Base-by-base conservation (phyloP, 1,140 invertebrate genomes). In the Caenorhabditis elegans region DNA sequence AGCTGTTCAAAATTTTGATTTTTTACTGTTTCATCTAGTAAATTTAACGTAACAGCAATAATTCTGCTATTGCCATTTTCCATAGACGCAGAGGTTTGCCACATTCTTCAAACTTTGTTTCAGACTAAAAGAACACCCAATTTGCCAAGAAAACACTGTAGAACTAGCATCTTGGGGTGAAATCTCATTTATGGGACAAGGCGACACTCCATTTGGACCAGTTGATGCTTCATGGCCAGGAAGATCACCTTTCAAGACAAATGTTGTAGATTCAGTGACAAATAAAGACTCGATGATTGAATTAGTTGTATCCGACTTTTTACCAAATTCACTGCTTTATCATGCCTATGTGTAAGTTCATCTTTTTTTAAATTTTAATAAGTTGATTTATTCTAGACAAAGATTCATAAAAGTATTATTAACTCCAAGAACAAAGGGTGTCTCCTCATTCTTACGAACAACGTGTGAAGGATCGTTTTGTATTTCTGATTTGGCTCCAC, bases 241-340 rank as follows among this genome's bases (percentile, higher is more conserved):
- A 15, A 65, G 19, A 34, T 48, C 78, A 22, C 36, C 51, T 31
- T 49, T 80, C 43, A 43, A 70, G 53, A 28, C 65, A 80, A 47
- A 83, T 77, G n/a, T 43, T 0, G 80, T 39, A 26, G 24, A 83
- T 55, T 31, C 47, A 4, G 53, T 70, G 47, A 47, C 28, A 19
- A 55, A 65, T 75, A 43, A 80, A 26, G 46, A 60, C 13, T 48
- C 79, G n/a, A 83, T 83, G 82, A 13, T 83, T 2, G 79, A 53
- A 17, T 24, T 85, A 13, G 31, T 85, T 28, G 78, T 85, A 13
- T 79, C 80, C 5, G 85, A 85, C 34, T 85, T 85, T 36, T 49
- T 85, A 3, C 83, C 84, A 15, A 85, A 85, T 26, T 85, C 85
- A 4, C 65, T 85, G 17, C 75, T 85, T 47, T 85, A 85, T 49